phyloP scores from a whole-genome alignment of 64 coral and sea anemone genomes.

The Platygyra sinensis region DNA sequence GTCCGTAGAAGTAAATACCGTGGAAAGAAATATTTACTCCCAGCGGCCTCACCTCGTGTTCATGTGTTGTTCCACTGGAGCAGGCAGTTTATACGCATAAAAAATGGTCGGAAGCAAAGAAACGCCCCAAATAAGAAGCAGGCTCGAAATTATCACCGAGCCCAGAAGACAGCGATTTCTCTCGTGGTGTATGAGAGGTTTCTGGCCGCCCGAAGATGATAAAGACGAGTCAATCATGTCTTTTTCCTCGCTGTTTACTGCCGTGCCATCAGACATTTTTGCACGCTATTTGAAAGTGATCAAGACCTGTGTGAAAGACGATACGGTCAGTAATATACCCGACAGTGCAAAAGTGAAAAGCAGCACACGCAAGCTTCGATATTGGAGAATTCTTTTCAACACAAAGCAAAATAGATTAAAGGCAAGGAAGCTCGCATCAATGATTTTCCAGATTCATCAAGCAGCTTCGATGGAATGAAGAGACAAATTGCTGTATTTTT shows the following conservation, averaged over 20 bases:
- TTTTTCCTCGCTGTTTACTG: neutral
- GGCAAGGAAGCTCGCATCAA: too few species aligned
- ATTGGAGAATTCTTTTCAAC: too few species aligned
- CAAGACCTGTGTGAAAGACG: neutral
- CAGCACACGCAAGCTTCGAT: too few species aligned
- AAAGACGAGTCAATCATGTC: neutral
- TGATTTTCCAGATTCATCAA: too few species aligned
- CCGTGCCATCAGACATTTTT: neutral
- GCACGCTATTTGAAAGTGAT: neutral
- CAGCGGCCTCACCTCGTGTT: neutral
- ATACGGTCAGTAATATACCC: neutral
- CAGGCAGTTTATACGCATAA: slow-evolving; percentile 25
- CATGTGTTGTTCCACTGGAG: neutral
- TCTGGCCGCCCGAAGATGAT: slow-evolving; percentile 8
- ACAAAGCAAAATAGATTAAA: too few species aligned
- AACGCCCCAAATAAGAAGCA: slow-evolving; percentile 53
- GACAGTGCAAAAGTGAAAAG: neutral
- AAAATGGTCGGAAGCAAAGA: slow-evolving; percentile 55
- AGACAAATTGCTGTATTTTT: too few species aligned
- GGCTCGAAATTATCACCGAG: neutral
- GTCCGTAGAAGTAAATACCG: neutral
- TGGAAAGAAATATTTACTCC: neutral
- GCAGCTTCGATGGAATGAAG: too few species aligned
- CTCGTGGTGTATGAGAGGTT: neutral
- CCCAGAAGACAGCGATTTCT: slow-evolving; percentile 2